phyloP scores from a whole-genome alignment of 2,113 vertebrate species.

The Tachysurus fulvidraco region DNA sequence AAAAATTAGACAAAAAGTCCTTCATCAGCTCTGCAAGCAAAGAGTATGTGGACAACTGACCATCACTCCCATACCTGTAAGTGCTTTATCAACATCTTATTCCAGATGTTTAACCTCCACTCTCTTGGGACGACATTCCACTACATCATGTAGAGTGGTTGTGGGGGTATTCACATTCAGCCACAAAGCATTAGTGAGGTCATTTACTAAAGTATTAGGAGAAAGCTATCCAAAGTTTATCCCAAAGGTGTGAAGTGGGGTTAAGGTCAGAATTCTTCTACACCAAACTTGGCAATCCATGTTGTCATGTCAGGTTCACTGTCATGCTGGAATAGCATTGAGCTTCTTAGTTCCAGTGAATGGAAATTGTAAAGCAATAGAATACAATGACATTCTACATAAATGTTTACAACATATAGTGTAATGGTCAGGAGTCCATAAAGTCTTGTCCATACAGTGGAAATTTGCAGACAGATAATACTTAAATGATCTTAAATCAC shows the following conservation, averaged over 20 bases:
- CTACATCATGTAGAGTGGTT: neutral
- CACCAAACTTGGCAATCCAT: neutral
- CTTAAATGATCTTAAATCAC: neutral
- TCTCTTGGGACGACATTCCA: neutral
- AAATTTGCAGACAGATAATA: neutral
- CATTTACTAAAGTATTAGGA: neutral
- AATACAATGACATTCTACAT: neutral
- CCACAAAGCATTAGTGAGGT: neutral
- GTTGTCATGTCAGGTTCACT: neutral
- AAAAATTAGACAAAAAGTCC: neutral
- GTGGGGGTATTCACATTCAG: neutral
- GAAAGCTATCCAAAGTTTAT: neutral
- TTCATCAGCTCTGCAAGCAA: neutral
- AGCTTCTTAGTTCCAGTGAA: neutral
- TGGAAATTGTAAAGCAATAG: neutral
- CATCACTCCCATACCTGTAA: too few species aligned
- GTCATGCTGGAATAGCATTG: neutral
- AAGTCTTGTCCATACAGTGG: neutral
- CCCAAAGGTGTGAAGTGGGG: neutral
- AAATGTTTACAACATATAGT: neutral
- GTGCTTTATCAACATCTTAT: neutral
- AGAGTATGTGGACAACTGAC: neutral
- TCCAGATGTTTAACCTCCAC: neutral
- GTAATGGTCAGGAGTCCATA: neutral
- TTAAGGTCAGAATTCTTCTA: neutral